Base-by-base conservation (phyloP, 2,888 invertebrate genomes). In the Ormyrus labotus region DNA sequence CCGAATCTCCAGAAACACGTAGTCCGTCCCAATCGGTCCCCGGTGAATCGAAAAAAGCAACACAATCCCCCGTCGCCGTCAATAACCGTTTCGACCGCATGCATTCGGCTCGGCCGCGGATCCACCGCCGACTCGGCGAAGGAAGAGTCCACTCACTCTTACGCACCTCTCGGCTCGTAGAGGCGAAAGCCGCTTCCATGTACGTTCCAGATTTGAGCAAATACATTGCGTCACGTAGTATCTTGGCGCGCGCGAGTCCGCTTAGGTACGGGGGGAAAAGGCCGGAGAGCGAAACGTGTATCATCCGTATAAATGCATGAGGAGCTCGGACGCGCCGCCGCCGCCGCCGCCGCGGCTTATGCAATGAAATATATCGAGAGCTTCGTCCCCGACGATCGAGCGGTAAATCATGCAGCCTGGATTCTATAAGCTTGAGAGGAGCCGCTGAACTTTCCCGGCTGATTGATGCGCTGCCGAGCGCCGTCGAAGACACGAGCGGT, bases 141-240 rank as follows among this genome's bases (percentile, higher is more conserved):
- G 68, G 82, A 86, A 86, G 87, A 34, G 34, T 34, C 34, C 34
- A 34, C 34, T 34, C 34, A 34, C 34, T 34, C 34, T 34, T 34
- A 34, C 34, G 34, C 34, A 4, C 34, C 34, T 34, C 34, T 34
- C 34, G 34, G 34, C 34, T 34, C 34, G 34, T 0, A 0, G 34
- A 34, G 34, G 34, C 34, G 34, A 87, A 87, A 87, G 87, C 85
- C 83, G 80, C 82, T 83, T 75, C 82, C 81, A 81, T 83, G 19
- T 19, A 55, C 84, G 85, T 85, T 86, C 85, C 84, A 85, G 85
- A 85, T 85, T 85, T 85, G 84, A 84, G 85, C 80, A 78, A 84
- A 84, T 79, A 34, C 34, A 83, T 87, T 87, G 85, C 85, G 81
- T 84, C 84, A 86, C 78, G 4, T 34, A 34, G 34, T 4, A 34